Evolutionary conservation across 2,113 vertebrate species (phyloP).

Genomic region (Columba livia): DNA sequence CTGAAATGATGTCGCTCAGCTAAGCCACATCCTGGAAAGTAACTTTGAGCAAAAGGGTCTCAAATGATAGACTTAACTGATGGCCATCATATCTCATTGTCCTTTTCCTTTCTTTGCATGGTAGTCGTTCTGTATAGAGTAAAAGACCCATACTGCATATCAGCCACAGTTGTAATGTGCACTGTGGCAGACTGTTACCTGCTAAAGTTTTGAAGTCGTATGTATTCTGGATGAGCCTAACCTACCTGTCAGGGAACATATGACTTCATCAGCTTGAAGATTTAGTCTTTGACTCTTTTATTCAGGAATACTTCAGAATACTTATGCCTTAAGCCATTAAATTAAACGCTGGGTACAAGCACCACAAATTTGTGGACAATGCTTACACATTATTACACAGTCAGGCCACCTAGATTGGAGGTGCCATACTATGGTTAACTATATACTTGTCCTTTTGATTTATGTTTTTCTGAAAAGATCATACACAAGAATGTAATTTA

Average conservation of each 20-base stretch:
- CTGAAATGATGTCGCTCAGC: neutral
- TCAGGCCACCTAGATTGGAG: neutral
- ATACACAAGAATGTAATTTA: neutral
- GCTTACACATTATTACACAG: neutral
- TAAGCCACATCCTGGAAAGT: neutral
- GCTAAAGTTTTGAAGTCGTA: neutral
- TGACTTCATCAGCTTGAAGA: neutral
- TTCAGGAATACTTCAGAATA: neutral
- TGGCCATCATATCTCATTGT: neutral
- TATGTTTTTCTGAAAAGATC: neutral
- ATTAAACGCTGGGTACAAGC: neutral
- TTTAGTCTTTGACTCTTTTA: neutral
- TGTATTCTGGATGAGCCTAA: neutral
- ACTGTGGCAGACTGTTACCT: neutral
- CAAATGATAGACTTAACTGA: neutral
- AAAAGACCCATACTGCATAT: neutral
- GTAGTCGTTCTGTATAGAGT: neutral
- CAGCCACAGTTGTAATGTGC: accelerated
- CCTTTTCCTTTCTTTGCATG: neutral
- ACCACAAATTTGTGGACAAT: neutral
- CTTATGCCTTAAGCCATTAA: neutral
- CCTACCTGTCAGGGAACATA: neutral
- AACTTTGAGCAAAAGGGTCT: neutral
- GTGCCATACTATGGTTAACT: neutral
- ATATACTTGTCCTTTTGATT: neutral